Conservation (phyloP, 2,888 invertebrate species). For the Trachelus stipa region DNA sequence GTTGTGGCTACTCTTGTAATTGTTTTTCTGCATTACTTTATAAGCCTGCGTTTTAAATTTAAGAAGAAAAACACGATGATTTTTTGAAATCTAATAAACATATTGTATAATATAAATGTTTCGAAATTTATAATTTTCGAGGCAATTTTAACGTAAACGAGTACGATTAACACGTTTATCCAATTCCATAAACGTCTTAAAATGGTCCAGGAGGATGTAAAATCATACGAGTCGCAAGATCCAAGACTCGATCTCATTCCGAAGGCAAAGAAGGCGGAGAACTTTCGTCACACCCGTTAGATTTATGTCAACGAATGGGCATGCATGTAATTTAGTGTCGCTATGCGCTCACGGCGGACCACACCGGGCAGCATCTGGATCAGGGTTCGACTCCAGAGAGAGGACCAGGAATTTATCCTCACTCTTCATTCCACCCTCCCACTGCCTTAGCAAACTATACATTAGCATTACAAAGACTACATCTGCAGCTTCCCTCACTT, state of each 20-base stretch:
- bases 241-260: conserved; percentile 28
- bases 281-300: conserved; percentile 39
- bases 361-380: conserved; percentile 20
- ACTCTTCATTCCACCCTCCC: conserved; percentile 17
- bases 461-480: conserved; percentile 53
- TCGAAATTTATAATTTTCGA: no score
- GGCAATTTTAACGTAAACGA: conserved; percentile 19
- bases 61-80: no score
- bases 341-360: conserved; percentile 19
- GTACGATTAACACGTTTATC: conserved; percentile 51
- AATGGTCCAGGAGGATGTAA: conserved; percentile 23
- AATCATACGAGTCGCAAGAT: conserved; percentile 18
- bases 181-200: conserved; percentile 56
- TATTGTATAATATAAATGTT: no score
- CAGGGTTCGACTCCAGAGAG: conserved; percentile 15
- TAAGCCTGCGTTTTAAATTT: no score
- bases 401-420: conserved; percentile 10
- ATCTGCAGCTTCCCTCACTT: conserved; percentile 45
- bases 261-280: conserved; percentile 21
- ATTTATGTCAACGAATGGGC: conserved; percentile 32
- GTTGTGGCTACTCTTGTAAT: conserved; percentile 29
- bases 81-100: no score
- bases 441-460: conserved; percentile 35
- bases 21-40: no score
- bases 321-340: conserved; percentile 27